A percentile compares a stretch with the other conserved stretches of the same genome.
phyloP scores from a whole-genome alignment of 2,113 vertebrate genomes.

The Pantherophis guttatus region DNA sequence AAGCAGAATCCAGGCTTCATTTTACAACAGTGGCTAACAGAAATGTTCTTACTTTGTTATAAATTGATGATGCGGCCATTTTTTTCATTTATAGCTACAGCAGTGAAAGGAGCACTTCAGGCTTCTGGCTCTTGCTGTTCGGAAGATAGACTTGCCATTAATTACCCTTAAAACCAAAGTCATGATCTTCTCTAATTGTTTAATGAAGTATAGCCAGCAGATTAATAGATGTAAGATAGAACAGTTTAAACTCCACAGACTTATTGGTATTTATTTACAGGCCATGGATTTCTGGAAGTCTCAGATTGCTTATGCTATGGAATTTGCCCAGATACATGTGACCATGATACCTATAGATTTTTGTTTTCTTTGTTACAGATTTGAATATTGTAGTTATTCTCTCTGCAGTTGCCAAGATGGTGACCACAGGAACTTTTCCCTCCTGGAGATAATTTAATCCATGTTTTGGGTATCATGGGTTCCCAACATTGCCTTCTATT shows the following conservation, averaged over 20 bases:
- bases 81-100: background rate
- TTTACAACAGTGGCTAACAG: background rate
- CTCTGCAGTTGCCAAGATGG: background rate
- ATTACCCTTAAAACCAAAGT: background rate
- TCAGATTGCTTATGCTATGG: background rate
- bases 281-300: background rate
- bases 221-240: background rate
- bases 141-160: background rate
- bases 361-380: background rate
- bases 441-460: background rate
- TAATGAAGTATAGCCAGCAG: background rate
- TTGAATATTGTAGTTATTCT: background rate
- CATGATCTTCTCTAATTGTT: background rate
- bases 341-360: background rate
- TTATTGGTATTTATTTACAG: background rate
- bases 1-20: background rate
- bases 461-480: background rate
- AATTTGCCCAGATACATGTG: background rate
- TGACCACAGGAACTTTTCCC: background rate
- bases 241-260: background rate
- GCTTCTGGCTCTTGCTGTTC: background rate
- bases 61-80: background rate
- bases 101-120: background rate
- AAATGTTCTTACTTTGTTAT: background rate
- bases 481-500: background rate